Conservation (phyloP, 2,797 vertebrate genomes). For the Melanogrammus aeglefinus region DNA sequence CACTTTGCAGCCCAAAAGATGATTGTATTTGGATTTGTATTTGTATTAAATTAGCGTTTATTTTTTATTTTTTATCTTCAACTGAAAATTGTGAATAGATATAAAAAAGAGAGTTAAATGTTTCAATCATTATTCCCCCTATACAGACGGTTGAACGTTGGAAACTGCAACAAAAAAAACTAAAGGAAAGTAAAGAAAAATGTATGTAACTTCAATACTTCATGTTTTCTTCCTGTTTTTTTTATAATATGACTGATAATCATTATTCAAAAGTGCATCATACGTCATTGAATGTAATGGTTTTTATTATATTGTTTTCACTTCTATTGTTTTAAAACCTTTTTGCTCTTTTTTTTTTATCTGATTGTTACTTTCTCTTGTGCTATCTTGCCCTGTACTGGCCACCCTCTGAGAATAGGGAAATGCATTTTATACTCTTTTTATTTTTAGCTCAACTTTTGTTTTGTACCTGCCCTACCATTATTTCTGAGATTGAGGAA, state of each 20-base stretch:
- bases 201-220: slow-evolving; percentile 32
- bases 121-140: slow-evolving; percentile 49
- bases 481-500: slow-evolving; percentile 71
- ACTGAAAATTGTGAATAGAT: slow-evolving; percentile 60
- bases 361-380: slow-evolving; percentile 71
- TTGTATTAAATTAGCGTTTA: slow-evolving; percentile 57
- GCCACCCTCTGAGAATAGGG: slow-evolving; percentile 68
- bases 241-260: slow-evolving; percentile 65
- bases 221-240: slow-evolving; percentile 42
- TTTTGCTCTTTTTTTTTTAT: slow-evolving; percentile 53
- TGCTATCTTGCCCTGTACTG: slow-evolving; percentile 66
- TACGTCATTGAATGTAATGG: slow-evolving; percentile 77
- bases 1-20: slow-evolving; percentile 68
- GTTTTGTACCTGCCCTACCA: slow-evolving; percentile 62
- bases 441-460: slow-evolving; percentile 50
- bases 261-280: slow-evolving; percentile 65
- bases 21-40: slow-evolving; percentile 66
- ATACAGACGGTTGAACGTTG: slow-evolving; percentile 44
- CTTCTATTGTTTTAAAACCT: slow-evolving; percentile 58
- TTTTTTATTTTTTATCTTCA: slow-evolving; percentile 50
- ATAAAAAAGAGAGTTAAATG: slow-evolving; percentile 43
- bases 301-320: slow-evolving; percentile 66
- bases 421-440: slow-evolving; percentile 71
- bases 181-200: slow-evolving; percentile 5
- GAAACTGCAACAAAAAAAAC: slow-evolving; percentile 42